These are phyloP conservation scores for Notospermus geniculatus DNA, from an alignment of 1,140 invertebrate genomes.

Conservation along the genomic window DNA sequence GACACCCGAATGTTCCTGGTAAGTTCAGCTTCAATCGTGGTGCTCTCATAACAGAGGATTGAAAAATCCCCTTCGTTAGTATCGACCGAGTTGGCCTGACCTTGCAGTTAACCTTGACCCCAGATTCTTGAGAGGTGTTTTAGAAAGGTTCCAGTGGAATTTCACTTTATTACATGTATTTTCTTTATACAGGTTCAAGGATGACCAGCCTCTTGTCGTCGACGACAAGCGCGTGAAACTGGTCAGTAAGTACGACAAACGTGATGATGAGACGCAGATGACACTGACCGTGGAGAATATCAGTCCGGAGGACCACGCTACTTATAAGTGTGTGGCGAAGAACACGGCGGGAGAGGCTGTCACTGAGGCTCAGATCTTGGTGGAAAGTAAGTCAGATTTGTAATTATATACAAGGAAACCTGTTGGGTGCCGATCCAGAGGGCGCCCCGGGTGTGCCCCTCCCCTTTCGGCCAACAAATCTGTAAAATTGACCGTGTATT, in stretches of 20 bases:
- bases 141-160: too few species aligned
- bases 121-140: background rate
- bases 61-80: too few species aligned
- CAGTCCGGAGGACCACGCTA: constrained; percentile 76
- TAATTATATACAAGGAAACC: too few species aligned
- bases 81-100: too few species aligned
- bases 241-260: constrained; percentile 40
- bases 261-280: constrained; percentile 35
- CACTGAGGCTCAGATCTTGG: constrained; percentile 48
- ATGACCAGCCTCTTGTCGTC: background rate
- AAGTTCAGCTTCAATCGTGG: constrained; percentile 12
- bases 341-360: constrained; percentile 82
- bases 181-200: too few species aligned
- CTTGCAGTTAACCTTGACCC: too few species aligned
- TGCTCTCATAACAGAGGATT: too few species aligned
- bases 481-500: too few species aligned
- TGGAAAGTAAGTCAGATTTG: constrained; percentile 36
- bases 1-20: constrained; percentile 50
- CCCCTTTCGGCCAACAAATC: too few species aligned
- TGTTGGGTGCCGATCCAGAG: too few species aligned
- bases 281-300: constrained; percentile 72
- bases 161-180: too few species aligned
- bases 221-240: constrained; percentile 30
- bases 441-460: too few species aligned
- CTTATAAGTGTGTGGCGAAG: constrained; percentile 77